Percentiles rank a stretch among this genome's conserved stretches.
Evolutionary conservation across 1,140 invertebrate genomes (phyloP).

Genomic region (Rhizoglyphus robini): DNA sequence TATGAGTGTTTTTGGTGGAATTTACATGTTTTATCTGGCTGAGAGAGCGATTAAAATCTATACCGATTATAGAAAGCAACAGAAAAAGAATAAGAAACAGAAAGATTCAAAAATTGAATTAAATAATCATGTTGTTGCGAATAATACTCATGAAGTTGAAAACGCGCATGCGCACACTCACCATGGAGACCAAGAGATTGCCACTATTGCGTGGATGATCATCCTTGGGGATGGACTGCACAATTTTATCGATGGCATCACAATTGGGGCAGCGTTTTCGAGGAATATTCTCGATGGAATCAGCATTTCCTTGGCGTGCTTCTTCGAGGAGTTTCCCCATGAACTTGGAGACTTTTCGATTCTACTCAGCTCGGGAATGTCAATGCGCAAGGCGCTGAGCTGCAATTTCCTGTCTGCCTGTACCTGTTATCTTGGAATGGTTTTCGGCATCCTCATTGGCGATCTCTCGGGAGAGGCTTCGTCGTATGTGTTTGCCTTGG

Average conservation of each 20-base stretch:
- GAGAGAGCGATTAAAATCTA: slow-evolving; percentile 41
- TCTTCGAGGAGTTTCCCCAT: slow-evolving; percentile 57
- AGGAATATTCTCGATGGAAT: slow-evolving; percentile 47
- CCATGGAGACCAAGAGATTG: slow-evolving; percentile 31
- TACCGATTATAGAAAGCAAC: slow-evolving; percentile 37
- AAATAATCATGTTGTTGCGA: not conserved
- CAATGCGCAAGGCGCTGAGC: slow-evolving; percentile 45
- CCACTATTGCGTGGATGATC: slow-evolving; percentile 55
- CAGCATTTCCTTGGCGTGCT: slow-evolving; percentile 49
- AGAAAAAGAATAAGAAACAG: not conserved
- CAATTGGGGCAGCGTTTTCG: slow-evolving; percentile 52
- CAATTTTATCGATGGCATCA: slow-evolving; percentile 56
- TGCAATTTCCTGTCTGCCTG: slow-evolving; percentile 54
- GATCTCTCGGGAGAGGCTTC: slow-evolving; percentile 38
- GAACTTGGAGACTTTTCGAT: slow-evolving; percentile 58
- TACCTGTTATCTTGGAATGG: slow-evolving; percentile 49
- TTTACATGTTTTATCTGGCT: slow-evolving; percentile 41
- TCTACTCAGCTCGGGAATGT: slow-evolving; percentile 52
- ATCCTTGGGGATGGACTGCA: slow-evolving; percentile 56
- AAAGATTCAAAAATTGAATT: not conserved
- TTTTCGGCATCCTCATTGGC: slow-evolving; percentile 44
- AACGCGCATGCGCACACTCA: not conserved
- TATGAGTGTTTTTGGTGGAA: slow-evolving; percentile 36
- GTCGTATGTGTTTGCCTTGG: slow-evolving; percentile 45
- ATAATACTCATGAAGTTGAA: too few relatives aligned